Evolutionary conservation across 2,797 vertebrate genomes (phyloP).

Genomic region (Ispidina picta): DNA sequence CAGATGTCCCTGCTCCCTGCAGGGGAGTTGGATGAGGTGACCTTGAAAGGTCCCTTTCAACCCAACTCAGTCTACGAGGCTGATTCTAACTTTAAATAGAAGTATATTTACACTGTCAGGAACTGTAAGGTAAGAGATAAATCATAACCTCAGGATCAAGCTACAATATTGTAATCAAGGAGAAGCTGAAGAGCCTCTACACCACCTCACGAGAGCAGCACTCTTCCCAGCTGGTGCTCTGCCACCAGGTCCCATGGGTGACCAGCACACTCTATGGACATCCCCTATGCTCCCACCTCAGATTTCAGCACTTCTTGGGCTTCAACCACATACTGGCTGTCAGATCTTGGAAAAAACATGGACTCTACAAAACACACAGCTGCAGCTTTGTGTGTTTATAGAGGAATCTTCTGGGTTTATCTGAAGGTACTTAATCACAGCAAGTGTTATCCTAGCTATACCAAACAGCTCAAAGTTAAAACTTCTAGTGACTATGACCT

Average conservation of each 20-base stretch:
- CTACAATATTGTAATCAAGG: not conserved
- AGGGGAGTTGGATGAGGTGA: not conserved
- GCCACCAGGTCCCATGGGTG: not conserved
- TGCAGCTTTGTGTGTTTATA: not conserved
- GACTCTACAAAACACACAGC: not conserved
- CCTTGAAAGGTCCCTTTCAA: not conserved
- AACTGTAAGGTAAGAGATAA: not conserved
- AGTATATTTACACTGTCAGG: not conserved
- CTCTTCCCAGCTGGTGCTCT: not conserved
- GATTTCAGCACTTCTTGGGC: not conserved
- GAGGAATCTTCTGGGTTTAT: not conserved
- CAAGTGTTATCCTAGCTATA: not conserved
- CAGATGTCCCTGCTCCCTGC: not conserved
- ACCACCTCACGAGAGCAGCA: not conserved
- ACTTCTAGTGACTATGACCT: not conserved
- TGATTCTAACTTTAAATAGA: not conserved
- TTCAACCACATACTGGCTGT: not conserved
- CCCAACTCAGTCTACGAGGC: not conserved
- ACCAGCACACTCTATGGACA: accelerated
- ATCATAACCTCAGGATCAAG: not conserved
- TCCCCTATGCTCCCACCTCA: not conserved
- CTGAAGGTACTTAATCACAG: not conserved
- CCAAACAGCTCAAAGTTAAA: not conserved
- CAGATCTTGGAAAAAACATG: not conserved
- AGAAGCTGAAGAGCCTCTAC: not conserved